Conservation (phyloP, 1,140 invertebrate genomes). For the Bombus polaris region DNA sequence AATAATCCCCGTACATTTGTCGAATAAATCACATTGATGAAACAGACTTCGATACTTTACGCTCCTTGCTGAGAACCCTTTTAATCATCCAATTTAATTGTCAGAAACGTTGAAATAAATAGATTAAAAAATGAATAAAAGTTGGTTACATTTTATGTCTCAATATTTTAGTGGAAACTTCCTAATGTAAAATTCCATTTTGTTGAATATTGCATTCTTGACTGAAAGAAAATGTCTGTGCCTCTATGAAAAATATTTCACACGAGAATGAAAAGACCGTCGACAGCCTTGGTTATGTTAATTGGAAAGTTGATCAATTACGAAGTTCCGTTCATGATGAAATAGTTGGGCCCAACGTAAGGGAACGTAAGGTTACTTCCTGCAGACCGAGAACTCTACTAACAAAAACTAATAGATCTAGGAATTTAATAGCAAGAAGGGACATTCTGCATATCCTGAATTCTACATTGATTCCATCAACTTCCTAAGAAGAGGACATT, state of each 20-base stretch:
- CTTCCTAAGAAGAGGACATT: not conserved
- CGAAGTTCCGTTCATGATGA: slow-evolving; percentile 18
- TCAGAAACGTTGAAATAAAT: not conserved
- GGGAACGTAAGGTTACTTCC: not conserved
- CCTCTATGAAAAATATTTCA: not conserved
- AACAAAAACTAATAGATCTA: not conserved
- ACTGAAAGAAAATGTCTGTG: not conserved
- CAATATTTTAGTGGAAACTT: not conserved
- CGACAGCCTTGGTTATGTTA: not conserved
- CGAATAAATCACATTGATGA: slow-evolving; percentile 16
- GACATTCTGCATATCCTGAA: not conserved
- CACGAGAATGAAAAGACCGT: not conserved
- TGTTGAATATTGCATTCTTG: not conserved
- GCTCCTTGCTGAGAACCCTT: not conserved
- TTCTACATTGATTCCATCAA: no score
- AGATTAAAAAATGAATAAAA: not conserved
- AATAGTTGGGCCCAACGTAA: not conserved
- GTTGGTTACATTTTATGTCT: no score
- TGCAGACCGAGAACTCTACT: not conserved
- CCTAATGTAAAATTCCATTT: not conserved
- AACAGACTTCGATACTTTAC: not conserved
- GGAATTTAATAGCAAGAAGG: not conserved
- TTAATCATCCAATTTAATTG: not conserved
- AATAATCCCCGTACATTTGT: not conserved
- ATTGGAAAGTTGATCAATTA: slow-evolving; percentile 37